phyloP scores from a whole-genome alignment of 1,140 invertebrate species.

The Orius laevigatus region DNA sequence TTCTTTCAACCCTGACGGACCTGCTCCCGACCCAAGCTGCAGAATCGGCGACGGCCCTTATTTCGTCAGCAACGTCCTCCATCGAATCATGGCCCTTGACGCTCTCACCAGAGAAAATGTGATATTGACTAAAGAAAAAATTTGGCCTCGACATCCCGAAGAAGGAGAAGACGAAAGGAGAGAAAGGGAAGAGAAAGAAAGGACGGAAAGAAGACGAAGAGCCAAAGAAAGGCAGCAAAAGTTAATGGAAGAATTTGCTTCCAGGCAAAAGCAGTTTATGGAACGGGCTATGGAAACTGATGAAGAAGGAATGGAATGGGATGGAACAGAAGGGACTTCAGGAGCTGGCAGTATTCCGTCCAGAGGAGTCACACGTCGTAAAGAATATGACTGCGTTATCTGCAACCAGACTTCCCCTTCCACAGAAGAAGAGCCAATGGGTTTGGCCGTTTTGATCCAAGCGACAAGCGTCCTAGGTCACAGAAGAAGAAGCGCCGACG shows the following conservation, averaged over 20 bases:
- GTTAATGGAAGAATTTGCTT: constrained; percentile 83
- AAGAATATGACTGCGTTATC: constrained; percentile 89
- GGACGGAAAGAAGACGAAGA: constrained; percentile 60
- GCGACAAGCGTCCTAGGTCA: constrained; percentile 68
- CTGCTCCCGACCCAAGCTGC: constrained; percentile 29
- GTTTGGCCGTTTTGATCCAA: constrained; percentile 66
- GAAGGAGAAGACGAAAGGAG: constrained; percentile 57
- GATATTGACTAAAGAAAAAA: constrained; percentile 42
- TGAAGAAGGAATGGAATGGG: constrained; percentile 49
- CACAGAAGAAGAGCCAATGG: constrained; percentile 72
- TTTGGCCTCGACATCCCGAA: constrained; percentile 58
- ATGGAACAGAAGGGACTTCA: constrained; percentile 35
- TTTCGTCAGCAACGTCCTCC: constrained; percentile 63
- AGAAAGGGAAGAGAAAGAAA: constrained; percentile 52
- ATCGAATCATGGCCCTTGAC: constrained; percentile 54
- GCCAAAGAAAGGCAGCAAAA: constrained; percentile 80
- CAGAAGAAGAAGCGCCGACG: constrained; percentile 35
- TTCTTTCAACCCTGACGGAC: constrained; percentile 48
- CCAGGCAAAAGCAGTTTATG: constrained; percentile 82
- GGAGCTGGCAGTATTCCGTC: constrained; percentile 9
- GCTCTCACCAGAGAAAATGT: constrained; percentile 44
- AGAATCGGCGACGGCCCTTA: constrained; percentile 75
- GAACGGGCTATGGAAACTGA: constrained; percentile 57
- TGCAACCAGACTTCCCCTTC: constrained; percentile 80
- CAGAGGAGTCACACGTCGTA: constrained; percentile 30